Evolutionary conservation across 2,113 vertebrate genomes (phyloP), one percentile per base, ranked within the genome.

Genomic region (Anhinga rufa): DNA sequence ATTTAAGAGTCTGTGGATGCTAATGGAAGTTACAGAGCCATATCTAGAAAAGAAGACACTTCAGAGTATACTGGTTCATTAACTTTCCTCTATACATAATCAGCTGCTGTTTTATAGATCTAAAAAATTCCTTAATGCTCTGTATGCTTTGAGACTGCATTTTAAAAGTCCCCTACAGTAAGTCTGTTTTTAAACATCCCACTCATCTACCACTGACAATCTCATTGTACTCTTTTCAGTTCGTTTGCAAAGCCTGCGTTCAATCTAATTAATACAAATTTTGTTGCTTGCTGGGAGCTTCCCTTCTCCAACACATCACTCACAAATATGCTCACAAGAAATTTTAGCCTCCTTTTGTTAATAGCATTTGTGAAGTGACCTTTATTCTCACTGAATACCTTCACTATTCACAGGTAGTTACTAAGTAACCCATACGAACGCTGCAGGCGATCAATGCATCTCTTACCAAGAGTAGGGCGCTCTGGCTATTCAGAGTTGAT

Each of bases 321-420:
- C 65, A 21, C 71, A 54, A 80, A 51, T 60, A 80, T 0, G 7
- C 70, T 64, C 38, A 82, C 1, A 3, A 79, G 70, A 83, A 69
- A 87, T 80, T 94, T 90, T 46, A 84, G 46, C 32, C 55, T 90
- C 54, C 66, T 48, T 78, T 94, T 70, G 71, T 93, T 95, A 92
- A 85, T 54, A 49, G n/a, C 75, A 24, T 78, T 88, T 92, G 51
- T 12, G 12, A 92, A 90, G 68, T 90, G 85, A 96, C 92, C 72
- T 95, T 92, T 93, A 74, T 92, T 93, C 82, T 93, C 58, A 64
- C 52, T 36, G 48, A 34, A 66, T 71, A 29, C 64, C 69, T 64
- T 86, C 76, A 61, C 93, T 96, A 92, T 96, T 94, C 94, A 40
- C 85, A 93, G 78, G 82, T 90, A 88, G 90, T 97, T 92, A 95